Evolutionary conservation across 1,140 invertebrate genomes (phyloP), one percentile per base, ranked within the genome.

Genomic region (Nasonia giraulti): DNA sequence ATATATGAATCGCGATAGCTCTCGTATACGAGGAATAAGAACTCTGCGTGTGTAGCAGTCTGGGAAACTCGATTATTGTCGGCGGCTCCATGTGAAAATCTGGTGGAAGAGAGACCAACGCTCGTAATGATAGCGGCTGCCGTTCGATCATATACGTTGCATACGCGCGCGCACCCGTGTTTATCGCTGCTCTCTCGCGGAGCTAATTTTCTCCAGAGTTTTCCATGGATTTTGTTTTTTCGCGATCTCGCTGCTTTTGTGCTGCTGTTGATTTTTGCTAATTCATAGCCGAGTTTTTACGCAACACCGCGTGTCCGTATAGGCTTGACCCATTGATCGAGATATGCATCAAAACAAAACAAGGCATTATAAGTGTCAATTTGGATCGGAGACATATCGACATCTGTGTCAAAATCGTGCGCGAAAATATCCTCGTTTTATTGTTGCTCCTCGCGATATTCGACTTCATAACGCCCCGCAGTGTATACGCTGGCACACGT

Each of bases 51-150:
- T n/a, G 55, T 62, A 62, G 31, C 44, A 77, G 7, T 73, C 66
- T 83, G 82, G 82, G 82, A 83, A 83, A 83, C 71, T 78, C 40
- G 82, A 83, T 83, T 78, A 83, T 83, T n/a, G 40, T 23, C 2
- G 12, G 20, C 2, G 5, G 6, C 55, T 62, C 55, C 7, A 62
- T 62, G 55, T 62, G 55, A 62, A 62, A 62, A 62, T 17, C 55
- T 17, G 55, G n/a, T 17, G 55, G 17, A 17, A 62, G 55, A n/a
- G 55, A n/a, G 55, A 62, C 55, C 7, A n/a, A 62, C 20, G 73
- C 55, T 40, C n/a, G 55, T 8, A 78, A 78, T 62, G 55, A 83
- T 27, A 27, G 2, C 27, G 27, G 17, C 55, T 27, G 71, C 55
- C 55, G 33, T 75, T n/a, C 12, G 14, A 66, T 40, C 33, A 44